Conservation (phyloP, 2,113 vertebrate genomes). For the Xenotilapia leptura region DNA sequence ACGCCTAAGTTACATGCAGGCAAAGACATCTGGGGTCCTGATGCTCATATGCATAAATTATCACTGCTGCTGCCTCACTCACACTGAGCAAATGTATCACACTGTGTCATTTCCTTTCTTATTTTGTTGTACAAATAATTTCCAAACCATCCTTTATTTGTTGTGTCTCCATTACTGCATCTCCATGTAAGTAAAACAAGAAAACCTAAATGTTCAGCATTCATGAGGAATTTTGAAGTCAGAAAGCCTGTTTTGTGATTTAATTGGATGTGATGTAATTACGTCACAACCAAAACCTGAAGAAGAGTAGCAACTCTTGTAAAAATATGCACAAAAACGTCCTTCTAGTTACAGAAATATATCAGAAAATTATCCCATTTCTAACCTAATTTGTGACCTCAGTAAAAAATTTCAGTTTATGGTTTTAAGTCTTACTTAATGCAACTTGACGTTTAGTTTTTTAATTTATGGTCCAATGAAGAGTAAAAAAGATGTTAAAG, state of each 20-base stretch:
- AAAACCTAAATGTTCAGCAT: neutral
- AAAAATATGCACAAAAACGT: rapidly evolving
- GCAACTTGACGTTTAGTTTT: rapidly evolving
- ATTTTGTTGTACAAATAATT: neutral
- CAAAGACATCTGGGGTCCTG: constrained; percentile 35
- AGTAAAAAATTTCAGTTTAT: neutral
- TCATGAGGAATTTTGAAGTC: neutral
- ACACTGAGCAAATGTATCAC: neutral
- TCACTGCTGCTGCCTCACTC: neutral
- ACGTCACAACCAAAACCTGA: rapidly evolving
- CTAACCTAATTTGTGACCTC: neutral
- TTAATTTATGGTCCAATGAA: neutral
- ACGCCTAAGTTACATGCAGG: constrained; percentile 51
- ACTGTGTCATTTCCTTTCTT: neutral
- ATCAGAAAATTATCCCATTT: rapidly evolving
- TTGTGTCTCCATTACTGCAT: neutral
- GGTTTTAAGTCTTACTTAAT: neutral
- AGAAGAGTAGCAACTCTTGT: neutral
- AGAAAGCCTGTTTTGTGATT: neutral
- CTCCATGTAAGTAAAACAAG: neutral
- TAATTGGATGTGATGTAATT: neutral
- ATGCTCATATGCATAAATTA: constrained; percentile 7
- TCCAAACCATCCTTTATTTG: neutral
- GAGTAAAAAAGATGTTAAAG: rapidly evolving
- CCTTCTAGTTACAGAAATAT: neutral